These are phyloP conservation scores for Phania funesta DNA, from an alignment of 2,888 invertebrate genomes.

Conservation along the genomic window DNA sequence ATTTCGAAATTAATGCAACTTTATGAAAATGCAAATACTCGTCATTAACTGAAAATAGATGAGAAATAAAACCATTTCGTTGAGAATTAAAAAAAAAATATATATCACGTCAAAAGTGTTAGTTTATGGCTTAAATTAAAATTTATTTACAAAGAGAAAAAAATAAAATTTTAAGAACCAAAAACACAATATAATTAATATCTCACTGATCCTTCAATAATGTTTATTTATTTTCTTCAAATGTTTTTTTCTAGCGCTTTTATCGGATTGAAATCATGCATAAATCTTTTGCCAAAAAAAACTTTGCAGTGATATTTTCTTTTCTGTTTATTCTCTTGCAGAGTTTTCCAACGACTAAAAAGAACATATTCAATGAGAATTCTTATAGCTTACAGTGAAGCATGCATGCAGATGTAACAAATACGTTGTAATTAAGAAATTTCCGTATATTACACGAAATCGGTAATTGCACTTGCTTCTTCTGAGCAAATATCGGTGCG, in stretches of 20 bases:
- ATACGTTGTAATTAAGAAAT: no score
- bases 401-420: no score
- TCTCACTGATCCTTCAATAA: constrained; percentile 65
- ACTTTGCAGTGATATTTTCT: constrained; percentile 25
- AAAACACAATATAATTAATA: constrained; percentile 60
- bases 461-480: no score
- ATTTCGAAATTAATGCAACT: no score
- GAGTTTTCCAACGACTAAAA: constrained; percentile 7
- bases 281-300: constrained; percentile 63
- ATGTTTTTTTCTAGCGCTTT: constrained; percentile 42
- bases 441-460: no score
- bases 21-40: no score
- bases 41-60: no score
- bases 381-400: background rate
- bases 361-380: background rate
- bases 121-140: constrained; percentile 23
- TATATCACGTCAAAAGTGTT: constrained; percentile 4
- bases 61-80: no score
- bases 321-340: constrained; percentile 17
- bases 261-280: constrained; percentile 66
- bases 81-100: background rate
- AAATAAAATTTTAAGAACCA: constrained; percentile 4
- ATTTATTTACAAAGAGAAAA: constrained; percentile 43
- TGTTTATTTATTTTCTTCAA: constrained; percentile 64
- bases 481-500: no score